phyloP scores from a whole-genome alignment of 2,113 vertebrate species.

The Isurus oxyrinchus region DNA sequence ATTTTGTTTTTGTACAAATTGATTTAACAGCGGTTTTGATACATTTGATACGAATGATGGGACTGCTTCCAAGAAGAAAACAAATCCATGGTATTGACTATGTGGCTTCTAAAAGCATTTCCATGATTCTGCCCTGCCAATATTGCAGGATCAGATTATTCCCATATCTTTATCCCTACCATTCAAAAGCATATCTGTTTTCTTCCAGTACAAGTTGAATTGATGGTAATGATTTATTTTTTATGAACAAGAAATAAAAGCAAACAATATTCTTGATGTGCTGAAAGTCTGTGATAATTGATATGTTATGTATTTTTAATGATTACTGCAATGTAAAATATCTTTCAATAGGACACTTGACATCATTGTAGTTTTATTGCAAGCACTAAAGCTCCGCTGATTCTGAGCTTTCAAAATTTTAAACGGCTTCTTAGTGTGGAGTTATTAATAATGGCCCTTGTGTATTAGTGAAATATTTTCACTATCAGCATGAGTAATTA shows the following conservation, averaged over 20 bases:
- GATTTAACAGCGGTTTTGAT: not conserved
- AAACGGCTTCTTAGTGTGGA: not conserved
- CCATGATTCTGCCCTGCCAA: not conserved
- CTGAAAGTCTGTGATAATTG: not conserved
- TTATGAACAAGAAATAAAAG: not conserved
- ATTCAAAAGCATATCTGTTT: not conserved
- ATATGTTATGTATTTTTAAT: not conserved
- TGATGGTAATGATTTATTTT: not conserved
- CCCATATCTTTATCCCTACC: not conserved
- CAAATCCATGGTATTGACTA: not conserved
- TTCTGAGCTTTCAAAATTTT: not conserved
- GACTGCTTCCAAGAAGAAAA: not conserved
- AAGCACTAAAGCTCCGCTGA: not conserved
- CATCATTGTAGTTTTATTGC: not conserved
- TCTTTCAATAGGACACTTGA: not conserved
- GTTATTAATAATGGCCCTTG: not conserved
- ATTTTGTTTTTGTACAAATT: not conserved
- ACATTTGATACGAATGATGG: not conserved
- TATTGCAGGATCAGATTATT: not conserved
- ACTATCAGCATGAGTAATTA: not conserved
- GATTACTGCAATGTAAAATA: not conserved
- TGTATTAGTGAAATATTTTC: not conserved
- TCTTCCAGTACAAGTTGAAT: not conserved
- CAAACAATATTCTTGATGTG: not conserved
- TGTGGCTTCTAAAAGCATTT: not conserved